phyloP scores from a whole-genome alignment of 2,888 invertebrate genomes.

The Mellilla xanthometata region DNA sequence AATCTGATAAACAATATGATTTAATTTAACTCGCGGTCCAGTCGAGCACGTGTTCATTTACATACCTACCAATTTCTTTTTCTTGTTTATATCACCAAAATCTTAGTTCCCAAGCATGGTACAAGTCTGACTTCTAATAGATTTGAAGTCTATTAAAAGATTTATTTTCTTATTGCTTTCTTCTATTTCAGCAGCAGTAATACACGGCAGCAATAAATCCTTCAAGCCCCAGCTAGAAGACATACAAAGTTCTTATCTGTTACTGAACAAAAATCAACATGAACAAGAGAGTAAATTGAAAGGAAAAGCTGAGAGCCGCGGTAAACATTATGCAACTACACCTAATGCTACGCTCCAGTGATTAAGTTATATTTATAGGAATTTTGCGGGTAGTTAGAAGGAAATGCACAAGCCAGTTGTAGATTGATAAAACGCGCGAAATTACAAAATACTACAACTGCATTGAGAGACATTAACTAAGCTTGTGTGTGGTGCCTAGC shows the following conservation, averaged over 20 bases:
- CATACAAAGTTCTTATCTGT: slow-evolving; percentile 64
- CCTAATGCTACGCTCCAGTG: too few species aligned
- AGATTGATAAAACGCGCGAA: background rate
- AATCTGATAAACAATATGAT: too few species aligned
- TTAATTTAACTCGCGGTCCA: too few species aligned
- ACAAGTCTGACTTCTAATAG: too few species aligned
- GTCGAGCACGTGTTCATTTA: too few species aligned
- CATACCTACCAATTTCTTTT: too few species aligned
- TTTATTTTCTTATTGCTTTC: too few species aligned
- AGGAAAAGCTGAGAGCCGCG: slow-evolving; percentile 3
- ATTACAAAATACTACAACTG: background rate
- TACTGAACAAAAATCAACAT: slow-evolving; percentile 47
- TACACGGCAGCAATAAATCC: slow-evolving; percentile 40
- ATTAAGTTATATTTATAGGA: background rate
- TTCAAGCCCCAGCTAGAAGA: slow-evolving; percentile 69
- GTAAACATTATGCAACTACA: background rate
- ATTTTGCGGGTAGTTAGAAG: background rate
- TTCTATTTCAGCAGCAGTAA: slow-evolving; percentile 43
- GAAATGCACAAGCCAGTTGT: background rate
- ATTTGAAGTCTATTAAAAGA: too few species aligned
- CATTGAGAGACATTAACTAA: too few species aligned
- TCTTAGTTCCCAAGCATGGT: too few species aligned
- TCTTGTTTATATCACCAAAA: too few species aligned
- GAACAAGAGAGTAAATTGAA: slow-evolving; percentile 3
- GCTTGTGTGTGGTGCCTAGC: too few species aligned